Evolutionary conservation across 2,797 vertebrate species (phyloP).

Genomic region (Huso huso): DNA sequence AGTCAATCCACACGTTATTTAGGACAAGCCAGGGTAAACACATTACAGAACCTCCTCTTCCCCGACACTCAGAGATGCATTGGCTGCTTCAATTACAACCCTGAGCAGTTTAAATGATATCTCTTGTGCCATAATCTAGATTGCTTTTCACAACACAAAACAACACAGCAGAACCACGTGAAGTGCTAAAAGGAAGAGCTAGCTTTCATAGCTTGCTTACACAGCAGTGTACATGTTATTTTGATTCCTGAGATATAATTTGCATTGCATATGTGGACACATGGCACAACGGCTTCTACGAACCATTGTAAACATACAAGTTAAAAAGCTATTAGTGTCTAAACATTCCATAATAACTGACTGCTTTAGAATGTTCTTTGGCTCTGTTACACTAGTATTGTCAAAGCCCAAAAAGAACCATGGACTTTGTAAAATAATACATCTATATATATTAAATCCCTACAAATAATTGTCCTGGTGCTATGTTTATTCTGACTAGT

Average conservation of each 20-base stretch:
- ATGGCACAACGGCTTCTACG: not conserved
- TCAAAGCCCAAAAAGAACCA: no score
- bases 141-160: conserved; percentile 50
- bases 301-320: not conserved
- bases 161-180: not conserved
- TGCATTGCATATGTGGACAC: not conserved
- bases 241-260: conserved; percentile 13
- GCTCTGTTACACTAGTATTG: no score
- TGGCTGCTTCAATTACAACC: conserved; percentile 54
- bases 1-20: conserved; percentile 19
- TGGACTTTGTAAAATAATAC: no score
- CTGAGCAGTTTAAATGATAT: conserved; percentile 52
- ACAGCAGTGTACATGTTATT: conserved; percentile 3
- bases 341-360: not conserved
- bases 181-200: not conserved
- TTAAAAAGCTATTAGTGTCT: not conserved
- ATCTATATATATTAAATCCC: no score
- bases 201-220: conserved; percentile 8
- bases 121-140: conserved; percentile 54
- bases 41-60: conserved; percentile 25
- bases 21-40: conserved; percentile 27
- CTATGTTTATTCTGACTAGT: no score
- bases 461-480: no score
- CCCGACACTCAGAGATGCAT: conserved; percentile 29
- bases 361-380: not conserved